These are phyloP conservation scores for Troilus luridus DNA, from an alignment of 2,888 invertebrate species.

Conservation along the genomic window DNA sequence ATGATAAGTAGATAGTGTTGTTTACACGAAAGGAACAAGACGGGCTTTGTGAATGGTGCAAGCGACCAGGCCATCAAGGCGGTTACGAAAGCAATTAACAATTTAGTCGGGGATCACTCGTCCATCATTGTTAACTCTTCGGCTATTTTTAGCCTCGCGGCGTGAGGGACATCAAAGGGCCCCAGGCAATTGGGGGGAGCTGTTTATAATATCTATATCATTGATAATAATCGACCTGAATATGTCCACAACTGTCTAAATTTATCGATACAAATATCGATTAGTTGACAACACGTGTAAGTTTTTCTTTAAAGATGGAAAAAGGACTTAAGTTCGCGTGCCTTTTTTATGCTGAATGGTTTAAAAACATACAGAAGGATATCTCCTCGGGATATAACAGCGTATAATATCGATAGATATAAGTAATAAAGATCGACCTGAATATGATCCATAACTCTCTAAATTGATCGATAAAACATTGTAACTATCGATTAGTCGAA, in stretches of 20 bases:
- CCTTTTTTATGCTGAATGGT: no score
- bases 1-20: constrained; percentile 26
- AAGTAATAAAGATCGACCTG: no score
- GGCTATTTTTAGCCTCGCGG: neutral
- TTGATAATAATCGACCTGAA: neutral
- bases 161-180: neutral
- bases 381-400: no score
- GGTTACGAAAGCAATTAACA: constrained; percentile 61
- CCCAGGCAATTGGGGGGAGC: neutral
- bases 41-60: neutral
- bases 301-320: no score
- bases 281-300: neutral
- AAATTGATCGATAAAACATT: no score
- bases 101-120: constrained; percentile 55
- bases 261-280: neutral
- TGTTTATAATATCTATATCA: neutral
- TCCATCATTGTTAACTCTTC: constrained; percentile 58
- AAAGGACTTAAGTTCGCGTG: no score
- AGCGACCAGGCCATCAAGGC: neutral
- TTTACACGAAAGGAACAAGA: neutral
- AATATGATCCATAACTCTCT: no score
- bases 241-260: neutral
- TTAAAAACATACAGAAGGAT: no score
- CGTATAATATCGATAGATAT: no score
- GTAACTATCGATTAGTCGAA: no score